phyloP scores from a whole-genome alignment of 92 coral and sea anemone species.

The Paramuricea clavata region DNA sequence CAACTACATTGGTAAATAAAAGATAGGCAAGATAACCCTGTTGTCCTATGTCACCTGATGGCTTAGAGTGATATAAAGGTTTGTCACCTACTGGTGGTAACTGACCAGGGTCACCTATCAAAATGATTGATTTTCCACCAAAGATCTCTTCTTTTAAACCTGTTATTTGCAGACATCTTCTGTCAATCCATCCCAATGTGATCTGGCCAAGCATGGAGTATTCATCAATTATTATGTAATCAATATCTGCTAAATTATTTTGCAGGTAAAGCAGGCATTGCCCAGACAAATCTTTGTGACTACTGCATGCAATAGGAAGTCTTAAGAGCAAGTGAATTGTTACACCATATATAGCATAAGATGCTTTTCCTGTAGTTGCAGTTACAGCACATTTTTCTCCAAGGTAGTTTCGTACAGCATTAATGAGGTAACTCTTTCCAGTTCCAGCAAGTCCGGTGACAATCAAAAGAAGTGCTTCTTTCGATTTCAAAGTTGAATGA shows the following conservation, averaged over 20 bases:
- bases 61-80: constrained; percentile 59
- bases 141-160: constrained; percentile 54
- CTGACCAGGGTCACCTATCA: constrained; percentile 74
- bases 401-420: constrained; percentile 45
- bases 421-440: constrained; percentile 68
- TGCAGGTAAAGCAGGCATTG: constrained; percentile 55
- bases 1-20: no score
- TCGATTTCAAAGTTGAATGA: neutral
- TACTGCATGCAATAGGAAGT: no score
- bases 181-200: neutral
- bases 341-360: constrained; percentile 51
- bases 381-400: constrained; percentile 52
- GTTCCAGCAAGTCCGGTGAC: constrained; percentile 64
- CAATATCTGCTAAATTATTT: constrained; percentile 36
- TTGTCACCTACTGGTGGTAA: constrained; percentile 67
- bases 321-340: constrained; percentile 69
- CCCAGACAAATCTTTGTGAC: constrained; percentile 40
- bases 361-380: constrained; percentile 70
- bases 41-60: constrained; percentile 39
- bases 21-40: constrained; percentile 62
- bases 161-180: neutral
- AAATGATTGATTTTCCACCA: constrained; percentile 68
- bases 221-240: constrained; percentile 53
- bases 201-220: neutral
- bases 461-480: constrained; percentile 62